Percentiles rank a stretch among this genome's conserved stretches.
These are phyloP conservation scores for Macquaria australasica DNA, from an alignment of 2,113 vertebrate genomes.

Conservation along the genomic window DNA sequence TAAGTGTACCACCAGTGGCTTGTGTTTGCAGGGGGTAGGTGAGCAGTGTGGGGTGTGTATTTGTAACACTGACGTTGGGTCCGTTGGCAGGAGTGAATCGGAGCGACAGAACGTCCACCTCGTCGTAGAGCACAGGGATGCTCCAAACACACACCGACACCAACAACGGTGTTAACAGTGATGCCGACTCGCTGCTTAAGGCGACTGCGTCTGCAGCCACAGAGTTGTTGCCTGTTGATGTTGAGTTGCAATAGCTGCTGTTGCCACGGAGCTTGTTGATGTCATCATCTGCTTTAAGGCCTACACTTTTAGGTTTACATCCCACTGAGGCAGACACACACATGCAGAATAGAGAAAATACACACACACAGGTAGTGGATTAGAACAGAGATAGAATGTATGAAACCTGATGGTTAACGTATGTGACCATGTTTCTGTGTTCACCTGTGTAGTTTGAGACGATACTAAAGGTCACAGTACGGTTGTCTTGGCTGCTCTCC, in stretches of 20 bases:
- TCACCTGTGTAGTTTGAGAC: slow-evolving; percentile 89
- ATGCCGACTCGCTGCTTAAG: background rate
- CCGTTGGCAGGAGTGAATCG: slow-evolving; percentile 86
- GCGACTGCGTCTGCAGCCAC: background rate
- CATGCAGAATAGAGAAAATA: background rate
- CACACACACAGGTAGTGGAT: background rate
- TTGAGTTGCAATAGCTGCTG: slow-evolving; percentile 46
- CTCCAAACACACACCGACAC: slow-evolving; percentile 84
- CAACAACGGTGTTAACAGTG: background rate
- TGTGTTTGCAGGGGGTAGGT: slow-evolving; percentile 85
- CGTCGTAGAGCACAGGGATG: slow-evolving; percentile 88
- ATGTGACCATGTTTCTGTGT: background rate
- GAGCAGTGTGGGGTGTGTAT: slow-evolving; percentile 84
- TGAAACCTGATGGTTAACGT: background rate
- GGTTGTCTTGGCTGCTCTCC: slow-evolving; percentile 80
- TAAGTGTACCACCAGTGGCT: slow-evolving; percentile 91
- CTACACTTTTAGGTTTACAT: slow-evolving; percentile 81
- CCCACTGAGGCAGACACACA: slow-evolving; percentile 69
- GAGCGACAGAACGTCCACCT: slow-evolving; percentile 90
- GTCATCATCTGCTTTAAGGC: slow-evolving; percentile 70
- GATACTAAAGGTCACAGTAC: slow-evolving; percentile 80
- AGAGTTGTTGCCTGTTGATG: slow-evolving; percentile 50
- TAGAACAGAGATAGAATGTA: background rate
- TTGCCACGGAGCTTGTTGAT: slow-evolving; percentile 60
- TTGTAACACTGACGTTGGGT: slow-evolving; percentile 78